phyloP scores from a whole-genome alignment of 2,113 vertebrate species.

The Pogona vitticeps region DNA sequence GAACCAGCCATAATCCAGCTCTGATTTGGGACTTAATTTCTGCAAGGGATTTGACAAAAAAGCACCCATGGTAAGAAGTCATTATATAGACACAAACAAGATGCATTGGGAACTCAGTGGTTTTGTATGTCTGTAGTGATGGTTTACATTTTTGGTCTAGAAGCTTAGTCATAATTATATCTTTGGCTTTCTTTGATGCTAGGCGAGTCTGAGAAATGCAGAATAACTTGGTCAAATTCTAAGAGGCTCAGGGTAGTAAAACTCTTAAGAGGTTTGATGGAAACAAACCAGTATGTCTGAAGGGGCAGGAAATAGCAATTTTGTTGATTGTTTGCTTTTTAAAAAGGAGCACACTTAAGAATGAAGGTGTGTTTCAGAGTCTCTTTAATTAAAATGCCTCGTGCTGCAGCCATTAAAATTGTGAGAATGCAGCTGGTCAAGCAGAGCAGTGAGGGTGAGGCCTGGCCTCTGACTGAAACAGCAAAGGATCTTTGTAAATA shows the following conservation, averaged over 20 bases:
- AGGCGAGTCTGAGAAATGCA: slow-evolving; percentile 3
- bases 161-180: slow-evolving; percentile 22
- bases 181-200: slow-evolving; percentile 20
- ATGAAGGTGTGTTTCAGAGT: slow-evolving; percentile 6
- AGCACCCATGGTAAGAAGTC: slow-evolving; percentile 25
- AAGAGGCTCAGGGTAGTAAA: neutral
- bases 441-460: neutral
- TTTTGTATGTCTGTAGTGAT: slow-evolving; percentile 3
- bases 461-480: neutral
- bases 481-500: neutral
- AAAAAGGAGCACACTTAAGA: neutral
- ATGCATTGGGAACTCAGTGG: neutral
- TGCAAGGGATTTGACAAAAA: slow-evolving; percentile 6
- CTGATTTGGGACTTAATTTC: neutral
- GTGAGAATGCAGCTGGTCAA: slow-evolving; percentile 5
- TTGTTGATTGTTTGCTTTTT: neutral
- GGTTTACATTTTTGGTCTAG: slow-evolving; percentile 12
- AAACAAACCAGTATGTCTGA: slow-evolving; percentile 6
- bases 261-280: neutral
- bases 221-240: neutral
- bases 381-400: slow-evolving; percentile 2
- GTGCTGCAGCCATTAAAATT: neutral
- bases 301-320: slow-evolving; percentile 18
- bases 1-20: neutral
- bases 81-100: neutral